Conservation (phyloP, 2,888 invertebrate genomes). For the Athrips mouffetella region DNA sequence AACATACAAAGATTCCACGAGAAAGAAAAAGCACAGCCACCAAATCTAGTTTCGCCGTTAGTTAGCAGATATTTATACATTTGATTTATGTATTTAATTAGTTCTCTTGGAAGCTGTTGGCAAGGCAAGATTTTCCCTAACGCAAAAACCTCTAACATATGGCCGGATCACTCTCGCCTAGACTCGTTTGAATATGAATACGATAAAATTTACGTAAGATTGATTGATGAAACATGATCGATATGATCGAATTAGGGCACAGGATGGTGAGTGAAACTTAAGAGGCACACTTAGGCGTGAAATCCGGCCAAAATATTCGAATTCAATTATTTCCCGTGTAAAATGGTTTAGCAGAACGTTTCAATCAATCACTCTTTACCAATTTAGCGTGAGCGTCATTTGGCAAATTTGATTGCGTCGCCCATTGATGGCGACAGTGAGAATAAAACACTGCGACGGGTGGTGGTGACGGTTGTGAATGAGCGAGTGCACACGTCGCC, state of each 20-base stretch:
- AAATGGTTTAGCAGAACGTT: constrained; percentile 58
- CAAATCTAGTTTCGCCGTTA: too few species aligned
- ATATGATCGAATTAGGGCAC: constrained; percentile 14
- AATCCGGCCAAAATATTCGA: constrained; percentile 49
- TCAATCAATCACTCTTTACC: constrained; percentile 70
- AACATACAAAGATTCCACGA: constrained; percentile 36
- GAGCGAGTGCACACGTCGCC: constrained; percentile 43
- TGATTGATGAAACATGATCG: constrained; percentile 14
- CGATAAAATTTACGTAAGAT: constrained; percentile 8
- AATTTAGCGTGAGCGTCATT: constrained; percentile 70
- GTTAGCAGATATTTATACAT: too few species aligned
- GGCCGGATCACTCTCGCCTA: neutral
- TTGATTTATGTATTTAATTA: neutral
- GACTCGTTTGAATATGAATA: constrained; percentile 10
- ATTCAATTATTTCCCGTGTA: constrained; percentile 57
- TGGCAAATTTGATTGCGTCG: constrained; percentile 70
- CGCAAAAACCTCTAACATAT: neutral
- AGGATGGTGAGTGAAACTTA: constrained; percentile 11
- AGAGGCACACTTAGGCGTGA: constrained; percentile 19
- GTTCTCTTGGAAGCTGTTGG: neutral
- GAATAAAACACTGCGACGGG: constrained; percentile 66
- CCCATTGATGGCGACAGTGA: constrained; percentile 53
- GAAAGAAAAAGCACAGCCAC: constrained; percentile 24
- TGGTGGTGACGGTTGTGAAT: constrained; percentile 66
- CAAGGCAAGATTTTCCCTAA: neutral